phyloP scores from a whole-genome alignment of 2,113 vertebrate species.

The Peucedramus taeniatus region DNA sequence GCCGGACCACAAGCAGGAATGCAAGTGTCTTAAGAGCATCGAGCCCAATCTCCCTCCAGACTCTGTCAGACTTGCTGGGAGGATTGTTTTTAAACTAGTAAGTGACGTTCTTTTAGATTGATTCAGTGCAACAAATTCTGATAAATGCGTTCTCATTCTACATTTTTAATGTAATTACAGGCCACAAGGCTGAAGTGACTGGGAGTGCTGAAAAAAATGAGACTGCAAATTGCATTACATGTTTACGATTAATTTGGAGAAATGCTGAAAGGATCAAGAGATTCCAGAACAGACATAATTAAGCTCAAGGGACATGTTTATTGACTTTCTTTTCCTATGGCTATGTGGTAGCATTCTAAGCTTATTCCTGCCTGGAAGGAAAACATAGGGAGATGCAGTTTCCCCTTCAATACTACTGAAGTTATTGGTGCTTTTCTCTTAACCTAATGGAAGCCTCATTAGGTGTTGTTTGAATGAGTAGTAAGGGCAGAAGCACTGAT shows the following conservation, averaged over 20 bases:
- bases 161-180: conserved; percentile 36
- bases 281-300: not conserved
- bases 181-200: not conserved
- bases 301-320: not conserved
- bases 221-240: not conserved
- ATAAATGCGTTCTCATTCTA: not conserved
- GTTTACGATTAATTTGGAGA: not conserved
- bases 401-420: not conserved
- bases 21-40: conserved; percentile 81
- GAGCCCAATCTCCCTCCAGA: conserved; percentile 86
- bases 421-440: not conserved
- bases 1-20: conserved; percentile 87
- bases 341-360: not conserved
- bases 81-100: conserved; percentile 88
- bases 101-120: conserved; percentile 25
- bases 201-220: not conserved
- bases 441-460: not conserved
- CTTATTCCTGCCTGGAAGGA: not conserved
- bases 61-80: conserved; percentile 87
- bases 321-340: not conserved
- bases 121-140: not conserved
- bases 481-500: not conserved
- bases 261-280: not conserved
- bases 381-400: not conserved
- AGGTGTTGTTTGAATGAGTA: not conserved